Percentiles rank a stretch among this genome's conserved stretches.
Evolutionary conservation across 2,888 invertebrate genomes (phyloP).

Genomic region (Phytoseiulus persimilis): DNA sequence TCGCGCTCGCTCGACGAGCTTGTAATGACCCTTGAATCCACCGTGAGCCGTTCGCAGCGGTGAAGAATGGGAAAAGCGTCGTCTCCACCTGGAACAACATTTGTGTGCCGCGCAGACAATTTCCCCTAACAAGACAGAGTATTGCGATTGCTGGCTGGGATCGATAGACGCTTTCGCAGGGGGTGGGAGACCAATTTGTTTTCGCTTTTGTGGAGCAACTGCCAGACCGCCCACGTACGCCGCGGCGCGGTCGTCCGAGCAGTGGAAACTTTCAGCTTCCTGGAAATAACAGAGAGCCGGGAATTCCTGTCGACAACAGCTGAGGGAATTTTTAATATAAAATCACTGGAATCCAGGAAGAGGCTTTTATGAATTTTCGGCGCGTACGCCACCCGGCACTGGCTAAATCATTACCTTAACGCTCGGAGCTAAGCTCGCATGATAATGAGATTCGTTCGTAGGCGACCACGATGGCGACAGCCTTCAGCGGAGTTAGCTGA

Average conservation of each 20-base stretch:
- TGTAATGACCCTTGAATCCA: too few relatives aligned
- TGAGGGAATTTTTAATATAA: background rate
- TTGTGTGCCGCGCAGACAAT: too few relatives aligned
- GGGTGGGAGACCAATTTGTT: background rate
- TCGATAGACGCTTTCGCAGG: background rate
- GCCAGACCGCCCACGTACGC: background rate
- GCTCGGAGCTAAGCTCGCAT: background rate
- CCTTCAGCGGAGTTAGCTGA: too few relatives aligned
- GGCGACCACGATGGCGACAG: too few relatives aligned
- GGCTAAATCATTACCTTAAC: too few relatives aligned
- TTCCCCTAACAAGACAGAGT: background rate
- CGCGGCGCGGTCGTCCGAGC: background rate
- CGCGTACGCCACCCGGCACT: too few relatives aligned
- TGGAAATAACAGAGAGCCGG: background rate
- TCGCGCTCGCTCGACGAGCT: too few relatives aligned
- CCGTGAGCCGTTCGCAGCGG: too few relatives aligned
- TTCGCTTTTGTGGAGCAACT: background rate
- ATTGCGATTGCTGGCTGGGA: background rate
- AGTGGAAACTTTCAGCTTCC: background rate
- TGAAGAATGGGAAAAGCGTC: too few relatives aligned
- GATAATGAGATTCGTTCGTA: background rate
- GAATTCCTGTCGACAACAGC: background rate
- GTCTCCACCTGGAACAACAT: too few relatives aligned
- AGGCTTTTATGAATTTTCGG: background rate
- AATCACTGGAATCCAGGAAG: background rate